Evolutionary conservation across 1,140 invertebrate species (phyloP), one percentile per base, ranked within the genome.

Genomic region (Eufriesea mexicana): DNA sequence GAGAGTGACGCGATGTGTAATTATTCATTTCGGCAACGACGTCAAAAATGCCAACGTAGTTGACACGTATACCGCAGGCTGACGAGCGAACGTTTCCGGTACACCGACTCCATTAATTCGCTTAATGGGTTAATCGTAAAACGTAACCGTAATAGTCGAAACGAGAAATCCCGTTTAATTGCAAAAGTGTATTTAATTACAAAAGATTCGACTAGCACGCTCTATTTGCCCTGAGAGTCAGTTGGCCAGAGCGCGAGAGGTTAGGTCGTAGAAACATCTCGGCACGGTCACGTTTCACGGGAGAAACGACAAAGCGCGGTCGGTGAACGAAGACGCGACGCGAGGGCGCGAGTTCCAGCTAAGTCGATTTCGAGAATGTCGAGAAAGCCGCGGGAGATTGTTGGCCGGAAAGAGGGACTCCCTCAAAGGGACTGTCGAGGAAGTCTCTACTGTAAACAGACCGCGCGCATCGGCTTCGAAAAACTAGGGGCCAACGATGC

Each of bases 371-470:
- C 75, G 42, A 72, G 86, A 83, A 86, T 59, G 51, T 28, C 42
- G 55, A 28, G 49, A 55, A 86, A 51, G 47, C 47, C 47, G 54
- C 59, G 66, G 77, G 78, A 67, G 57, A 64, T 87, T 68, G 55
- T 62, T 77, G 61, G 85, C 25, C 70, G 86, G 83, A 83, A 88
- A 87, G 62, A 61, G 51, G 16, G 74, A 23, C 79, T 55, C 79
- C 62, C 72, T 76, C 79, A 74, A 76, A 82, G 84, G 55, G 54
- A 67, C 59, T 54, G 64, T 47, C 64, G n/a, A 87, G 86, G 86
- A 88, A 88, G 79, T 88, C 64, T 23, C 54, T 23, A 87, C 6
- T 78, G 75, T 88, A 88, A 88, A 88, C 83, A 85, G 68, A 47
- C 54, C 51, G 51, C 35, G 67, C 51, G 61, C 72, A 62, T 67